Conservation (phyloP, 1,140 invertebrate genomes). For the Leptestheria dahalacensis region DNA sequence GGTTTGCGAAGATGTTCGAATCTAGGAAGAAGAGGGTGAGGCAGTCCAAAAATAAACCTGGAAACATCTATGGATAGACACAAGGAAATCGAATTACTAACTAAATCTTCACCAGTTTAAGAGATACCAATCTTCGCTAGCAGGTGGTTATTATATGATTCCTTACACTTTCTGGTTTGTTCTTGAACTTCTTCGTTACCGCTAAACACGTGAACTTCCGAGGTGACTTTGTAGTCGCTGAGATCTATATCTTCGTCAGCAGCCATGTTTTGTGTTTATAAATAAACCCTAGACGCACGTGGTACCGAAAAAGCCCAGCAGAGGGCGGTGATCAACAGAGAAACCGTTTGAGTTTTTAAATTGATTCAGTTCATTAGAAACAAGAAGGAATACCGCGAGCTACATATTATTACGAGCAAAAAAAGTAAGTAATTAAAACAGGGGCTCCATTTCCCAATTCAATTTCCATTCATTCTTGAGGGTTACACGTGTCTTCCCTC, state of each 20-base stretch:
- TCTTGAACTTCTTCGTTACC: not conserved
- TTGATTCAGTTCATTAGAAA: too few species aligned
- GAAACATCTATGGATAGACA: not conserved
- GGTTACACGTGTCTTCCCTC: too few species aligned
- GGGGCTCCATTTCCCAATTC: too few species aligned
- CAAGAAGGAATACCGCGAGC: too few species aligned
- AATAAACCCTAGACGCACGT: not conserved
- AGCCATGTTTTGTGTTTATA: not conserved
- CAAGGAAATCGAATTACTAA: too few species aligned
- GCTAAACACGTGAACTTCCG: slow-evolving; percentile 14
- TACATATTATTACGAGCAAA: too few species aligned
- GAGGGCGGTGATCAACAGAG: too few species aligned
- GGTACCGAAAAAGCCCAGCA: not conserved
- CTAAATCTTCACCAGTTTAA: too few species aligned
- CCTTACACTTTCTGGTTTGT: not conserved
- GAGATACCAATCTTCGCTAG: not conserved
- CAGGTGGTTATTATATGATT: not conserved
- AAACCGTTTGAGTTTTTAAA: too few species aligned
- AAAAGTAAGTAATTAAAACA: too few species aligned
- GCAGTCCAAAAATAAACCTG: not conserved
- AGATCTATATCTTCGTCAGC: slow-evolving; percentile 5
- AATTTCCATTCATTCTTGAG: too few species aligned
- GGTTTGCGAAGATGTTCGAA: not conserved
- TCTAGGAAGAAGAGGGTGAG: not conserved
- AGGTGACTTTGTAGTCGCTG: slow-evolving; percentile 11